Conservation (phyloP, 2,113 vertebrate genomes). For the Pao palembangensis region DNA sequence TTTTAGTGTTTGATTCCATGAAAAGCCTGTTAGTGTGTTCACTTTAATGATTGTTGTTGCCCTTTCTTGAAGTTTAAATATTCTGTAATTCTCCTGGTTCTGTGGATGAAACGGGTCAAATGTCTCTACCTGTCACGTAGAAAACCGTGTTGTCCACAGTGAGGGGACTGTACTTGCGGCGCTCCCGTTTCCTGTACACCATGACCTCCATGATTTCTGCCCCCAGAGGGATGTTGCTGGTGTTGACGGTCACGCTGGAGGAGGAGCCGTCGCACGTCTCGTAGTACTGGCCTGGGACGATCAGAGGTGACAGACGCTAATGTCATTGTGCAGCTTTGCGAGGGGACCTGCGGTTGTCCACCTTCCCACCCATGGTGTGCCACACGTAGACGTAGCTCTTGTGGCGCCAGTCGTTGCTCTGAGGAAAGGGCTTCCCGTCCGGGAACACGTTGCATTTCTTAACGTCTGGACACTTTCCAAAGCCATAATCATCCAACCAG, state of each 20-base stretch:
- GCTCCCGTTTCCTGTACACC: constrained; percentile 80
- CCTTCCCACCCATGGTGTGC: constrained; percentile 82
- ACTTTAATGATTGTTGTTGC: background rate
- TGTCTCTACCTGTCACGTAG: constrained; percentile 81
- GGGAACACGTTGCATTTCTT: constrained; percentile 80
- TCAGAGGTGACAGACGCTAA: background rate
- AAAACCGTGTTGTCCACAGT: constrained; percentile 76
- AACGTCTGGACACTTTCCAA: constrained; percentile 69
- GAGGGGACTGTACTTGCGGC: constrained; percentile 73
- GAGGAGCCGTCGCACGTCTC: constrained; percentile 80
- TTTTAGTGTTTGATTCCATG: no score
- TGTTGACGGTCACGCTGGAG: constrained; percentile 81
- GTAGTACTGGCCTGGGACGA: constrained; percentile 84
- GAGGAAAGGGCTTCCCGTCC: constrained; percentile 85
- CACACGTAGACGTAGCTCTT: constrained; percentile 88
- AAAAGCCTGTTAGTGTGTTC: background rate
- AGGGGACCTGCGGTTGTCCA: background rate
- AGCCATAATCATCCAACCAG: constrained; percentile 78
- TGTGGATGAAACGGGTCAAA: no score
- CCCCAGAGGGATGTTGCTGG: constrained; percentile 81
- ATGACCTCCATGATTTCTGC: constrained; percentile 84
- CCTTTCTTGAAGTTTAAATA: background rate
- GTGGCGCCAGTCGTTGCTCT: constrained; percentile 76
- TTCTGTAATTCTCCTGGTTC: no score
- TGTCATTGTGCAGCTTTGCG: background rate